Percentiles rank a stretch among this genome's conserved stretches.
phyloP scores from a whole-genome alignment of 2,888 invertebrate species.

The Chirona hameri region DNA sequence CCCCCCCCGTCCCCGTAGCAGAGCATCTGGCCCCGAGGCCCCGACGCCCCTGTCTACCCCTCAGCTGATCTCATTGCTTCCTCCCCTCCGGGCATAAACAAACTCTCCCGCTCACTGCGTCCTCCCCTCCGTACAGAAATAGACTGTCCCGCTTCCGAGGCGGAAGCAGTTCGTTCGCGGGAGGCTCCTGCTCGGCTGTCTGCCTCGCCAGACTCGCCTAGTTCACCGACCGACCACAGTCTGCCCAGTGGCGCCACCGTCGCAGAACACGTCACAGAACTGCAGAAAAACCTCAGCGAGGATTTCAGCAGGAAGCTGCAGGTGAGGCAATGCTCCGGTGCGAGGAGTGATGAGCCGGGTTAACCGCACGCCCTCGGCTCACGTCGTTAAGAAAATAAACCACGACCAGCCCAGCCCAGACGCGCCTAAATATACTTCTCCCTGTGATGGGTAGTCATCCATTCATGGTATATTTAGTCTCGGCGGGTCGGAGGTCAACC shows the following conservation, averaged over 20 bases:
- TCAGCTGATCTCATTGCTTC: too few relatives aligned
- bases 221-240: conserved; percentile 23
- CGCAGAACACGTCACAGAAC: conserved; percentile 45
- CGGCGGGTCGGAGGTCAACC: too few relatives aligned
- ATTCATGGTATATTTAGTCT: too few relatives aligned
- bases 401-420: neutral
- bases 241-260: conserved; percentile 26
- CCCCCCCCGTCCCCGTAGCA: too few relatives aligned
- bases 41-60: too few relatives aligned
- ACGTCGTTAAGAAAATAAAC: neutral
- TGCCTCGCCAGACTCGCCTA: neutral
- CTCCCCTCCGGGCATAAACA: too few relatives aligned
- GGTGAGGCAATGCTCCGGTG: conserved; percentile 58
- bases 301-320: conserved; percentile 79
- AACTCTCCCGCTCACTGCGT: neutral
- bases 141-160: neutral
- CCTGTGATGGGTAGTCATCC: too few relatives aligned
- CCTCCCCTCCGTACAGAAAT: conserved; percentile 28
- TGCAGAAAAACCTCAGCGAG: conserved; percentile 63
- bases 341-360: too few relatives aligned
- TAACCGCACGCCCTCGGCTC: neutral
- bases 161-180: neutral
- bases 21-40: too few relatives aligned
- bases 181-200: neutral
- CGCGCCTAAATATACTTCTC: neutral